These are phyloP conservation scores for Acanthurus lineatus DNA, from an alignment of 2,797 vertebrate genomes.

Conservation along the genomic window DNA sequence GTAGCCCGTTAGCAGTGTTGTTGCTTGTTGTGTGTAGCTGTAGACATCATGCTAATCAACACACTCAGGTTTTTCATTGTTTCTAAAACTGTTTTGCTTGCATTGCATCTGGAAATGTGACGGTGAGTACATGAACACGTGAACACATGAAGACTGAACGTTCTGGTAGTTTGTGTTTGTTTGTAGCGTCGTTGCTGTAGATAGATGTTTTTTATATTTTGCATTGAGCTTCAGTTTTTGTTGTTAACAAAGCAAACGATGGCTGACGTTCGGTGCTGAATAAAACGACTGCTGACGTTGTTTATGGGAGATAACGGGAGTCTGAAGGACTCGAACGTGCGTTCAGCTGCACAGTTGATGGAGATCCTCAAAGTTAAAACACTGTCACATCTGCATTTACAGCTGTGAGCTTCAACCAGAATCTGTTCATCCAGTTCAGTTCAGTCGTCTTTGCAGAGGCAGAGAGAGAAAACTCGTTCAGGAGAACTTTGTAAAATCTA, in stretches of 20 bases:
- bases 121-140: conserved; percentile 70
- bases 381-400: too few relatives aligned
- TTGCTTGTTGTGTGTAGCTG: conserved; percentile 5
- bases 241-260: background rate
- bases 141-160: background rate
- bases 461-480: too few relatives aligned
- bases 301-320: background rate
- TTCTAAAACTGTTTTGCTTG: conserved; percentile 24
- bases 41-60: background rate
- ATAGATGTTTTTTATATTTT: too few relatives aligned
- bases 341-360: too few relatives aligned
- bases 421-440: too few relatives aligned
- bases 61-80: conserved; percentile 10
- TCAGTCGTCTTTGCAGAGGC: too few relatives aligned
- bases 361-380: too few relatives aligned
- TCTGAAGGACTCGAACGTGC: background rate
- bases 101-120: conserved; percentile 46
- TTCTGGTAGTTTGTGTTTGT: background rate
- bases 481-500: too few relatives aligned
- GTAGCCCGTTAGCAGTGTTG: too few relatives aligned
- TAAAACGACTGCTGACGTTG: background rate
- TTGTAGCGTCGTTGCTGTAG: too few relatives aligned
- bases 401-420: too few relatives aligned
- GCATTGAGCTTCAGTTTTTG: background rate
- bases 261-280: background rate